phyloP scores from a whole-genome alignment of 2,888 invertebrate species.

The Thera obeliscata region DNA sequence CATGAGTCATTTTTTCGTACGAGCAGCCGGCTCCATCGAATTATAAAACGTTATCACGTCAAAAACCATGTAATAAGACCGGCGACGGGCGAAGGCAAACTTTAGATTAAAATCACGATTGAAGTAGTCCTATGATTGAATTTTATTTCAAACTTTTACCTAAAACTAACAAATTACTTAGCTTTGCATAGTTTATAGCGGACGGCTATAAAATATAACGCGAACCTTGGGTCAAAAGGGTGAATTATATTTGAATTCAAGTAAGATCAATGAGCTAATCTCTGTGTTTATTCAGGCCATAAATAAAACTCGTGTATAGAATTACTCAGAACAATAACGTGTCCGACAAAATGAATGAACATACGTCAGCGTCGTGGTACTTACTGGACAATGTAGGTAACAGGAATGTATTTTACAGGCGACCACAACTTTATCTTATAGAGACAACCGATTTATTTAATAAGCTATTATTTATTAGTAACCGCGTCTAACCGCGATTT shows the following conservation, averaged over 20 bases:
- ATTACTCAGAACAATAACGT: constrained; percentile 1
- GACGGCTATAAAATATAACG: too few relatives aligned
- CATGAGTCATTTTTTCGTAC: too few relatives aligned
- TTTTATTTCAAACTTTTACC: too few relatives aligned
- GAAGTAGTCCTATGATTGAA: too few relatives aligned
- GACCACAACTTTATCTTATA: not conserved
- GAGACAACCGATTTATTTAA: not conserved
- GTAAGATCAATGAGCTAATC: not conserved
- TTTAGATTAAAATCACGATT: too few relatives aligned
- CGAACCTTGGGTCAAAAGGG: too few relatives aligned
- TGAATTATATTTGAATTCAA: not conserved
- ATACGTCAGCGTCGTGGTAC: not conserved
- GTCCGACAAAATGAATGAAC: constrained; percentile 2
- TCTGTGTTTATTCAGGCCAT: constrained; percentile 1
- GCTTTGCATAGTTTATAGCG: too few relatives aligned
- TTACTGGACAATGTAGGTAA: constrained; percentile 5
- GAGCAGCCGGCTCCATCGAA: too few relatives aligned
- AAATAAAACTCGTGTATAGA: not conserved
- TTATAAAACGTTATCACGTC: too few relatives aligned
- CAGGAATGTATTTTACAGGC: constrained; percentile 4
- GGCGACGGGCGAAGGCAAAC: too few relatives aligned
- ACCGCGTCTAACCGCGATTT: not conserved
- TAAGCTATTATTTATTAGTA: not conserved
- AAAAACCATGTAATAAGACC: too few relatives aligned
- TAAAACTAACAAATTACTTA: too few relatives aligned